Evolutionary conservation across 2,113 vertebrate genomes (phyloP).

Genomic region (Eonycteris spelaea): DNA sequence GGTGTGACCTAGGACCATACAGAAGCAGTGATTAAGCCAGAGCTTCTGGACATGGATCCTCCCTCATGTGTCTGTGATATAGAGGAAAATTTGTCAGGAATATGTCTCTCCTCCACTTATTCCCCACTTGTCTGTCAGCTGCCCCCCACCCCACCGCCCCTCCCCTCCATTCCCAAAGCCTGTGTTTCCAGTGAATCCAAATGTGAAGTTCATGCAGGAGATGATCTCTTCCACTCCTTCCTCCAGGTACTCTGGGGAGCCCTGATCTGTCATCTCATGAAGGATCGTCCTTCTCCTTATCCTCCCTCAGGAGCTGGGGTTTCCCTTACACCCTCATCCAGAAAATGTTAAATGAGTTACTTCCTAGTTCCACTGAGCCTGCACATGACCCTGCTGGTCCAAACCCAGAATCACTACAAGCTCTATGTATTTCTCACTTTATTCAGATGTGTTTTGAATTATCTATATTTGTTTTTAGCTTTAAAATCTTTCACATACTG

Average conservation of each 20-base stretch:
- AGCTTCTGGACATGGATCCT: not conserved
- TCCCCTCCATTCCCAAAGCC: not conserved
- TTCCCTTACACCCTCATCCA: not conserved
- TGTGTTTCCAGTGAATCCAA: not conserved
- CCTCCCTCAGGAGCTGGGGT: not conserved
- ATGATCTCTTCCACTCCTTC: too few relatives aligned
- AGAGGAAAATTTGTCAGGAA: not conserved
- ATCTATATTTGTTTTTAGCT: not conserved
- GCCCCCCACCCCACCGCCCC: fast-evolving
- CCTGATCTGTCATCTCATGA: too few relatives aligned
- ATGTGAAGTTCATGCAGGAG: not conserved
- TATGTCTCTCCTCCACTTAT: fast-evolving
- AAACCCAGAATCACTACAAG: not conserved
- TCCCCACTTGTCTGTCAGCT: not conserved
- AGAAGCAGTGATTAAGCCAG: too few relatives aligned
- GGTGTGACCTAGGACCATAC: not conserved
- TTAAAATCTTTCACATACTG: not conserved
- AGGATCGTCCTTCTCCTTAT: not conserved
- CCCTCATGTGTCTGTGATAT: fast-evolving
- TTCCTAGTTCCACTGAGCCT: not conserved
- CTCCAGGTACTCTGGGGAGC: not conserved
- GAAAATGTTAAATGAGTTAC: not conserved
- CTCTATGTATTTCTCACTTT: not conserved
- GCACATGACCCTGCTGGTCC: not conserved
- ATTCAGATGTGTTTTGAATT: not conserved